Percentiles rank a stretch among this genome's conserved stretches.
Conservation (phyloP, 1,140 invertebrate species). For the Heliconius himera region DNA sequence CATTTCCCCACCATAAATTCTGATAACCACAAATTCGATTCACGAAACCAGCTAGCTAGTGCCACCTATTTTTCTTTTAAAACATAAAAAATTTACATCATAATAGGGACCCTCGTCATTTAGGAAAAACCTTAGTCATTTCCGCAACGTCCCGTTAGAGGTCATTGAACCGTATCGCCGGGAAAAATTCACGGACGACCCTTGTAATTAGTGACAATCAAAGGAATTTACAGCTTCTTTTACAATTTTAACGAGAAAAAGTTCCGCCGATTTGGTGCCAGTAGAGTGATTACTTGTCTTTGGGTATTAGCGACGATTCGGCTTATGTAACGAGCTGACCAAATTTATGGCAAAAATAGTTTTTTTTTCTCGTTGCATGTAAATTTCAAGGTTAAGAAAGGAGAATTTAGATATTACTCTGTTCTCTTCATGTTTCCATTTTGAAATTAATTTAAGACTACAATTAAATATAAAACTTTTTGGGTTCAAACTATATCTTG, state of each 20-base stretch:
- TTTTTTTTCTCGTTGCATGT: too few relatives aligned
- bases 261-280: constrained; percentile 36
- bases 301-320: neutral
- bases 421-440: neutral
- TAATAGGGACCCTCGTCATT: constrained; percentile 35
- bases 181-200: constrained; percentile 42
- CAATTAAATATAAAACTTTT: too few relatives aligned
- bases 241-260: constrained; percentile 45
- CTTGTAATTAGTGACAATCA: constrained; percentile 48
- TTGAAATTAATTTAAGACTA: too few relatives aligned
- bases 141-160: constrained; percentile 36
- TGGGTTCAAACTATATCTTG: too few relatives aligned
- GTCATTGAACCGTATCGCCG: constrained; percentile 43
- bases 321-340: neutral
- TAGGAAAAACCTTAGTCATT: constrained; percentile 41
- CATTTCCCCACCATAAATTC: neutral
- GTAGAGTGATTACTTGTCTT: constrained; percentile 30
- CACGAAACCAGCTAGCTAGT: neutral
- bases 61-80: constrained; percentile 26
- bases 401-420: neutral
- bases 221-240: constrained; percentile 43
- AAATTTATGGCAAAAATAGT: neutral
- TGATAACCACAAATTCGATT: neutral
- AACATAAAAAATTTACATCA: constrained; percentile 28
- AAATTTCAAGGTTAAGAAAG: too few relatives aligned